Evolutionary conservation across 2,888 invertebrate species (phyloP).

Genomic region (Trachelus troglodyta): DNA sequence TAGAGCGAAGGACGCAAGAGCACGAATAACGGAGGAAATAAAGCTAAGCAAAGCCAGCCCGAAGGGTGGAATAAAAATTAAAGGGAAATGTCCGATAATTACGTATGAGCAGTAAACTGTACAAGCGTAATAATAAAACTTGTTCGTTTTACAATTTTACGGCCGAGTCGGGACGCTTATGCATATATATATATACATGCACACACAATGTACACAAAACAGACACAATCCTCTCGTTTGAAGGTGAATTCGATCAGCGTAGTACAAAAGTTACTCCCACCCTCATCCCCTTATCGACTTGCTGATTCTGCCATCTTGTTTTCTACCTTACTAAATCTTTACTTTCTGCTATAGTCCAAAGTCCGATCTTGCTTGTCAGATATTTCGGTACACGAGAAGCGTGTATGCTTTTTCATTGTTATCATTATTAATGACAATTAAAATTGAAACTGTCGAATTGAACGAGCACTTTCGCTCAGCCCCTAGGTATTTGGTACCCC

Average conservation of each 20-base stretch:
- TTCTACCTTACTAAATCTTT: neutral
- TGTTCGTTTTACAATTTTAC: constrained; percentile 36
- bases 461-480: neutral
- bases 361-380: neutral
- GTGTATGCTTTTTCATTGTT: neutral
- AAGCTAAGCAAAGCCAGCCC: constrained; percentile 35
- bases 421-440: too few relatives aligned
- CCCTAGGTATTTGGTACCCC: neutral
- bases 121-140: constrained; percentile 30
- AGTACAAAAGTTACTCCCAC: neutral
- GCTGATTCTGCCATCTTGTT: neutral
- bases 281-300: neutral
- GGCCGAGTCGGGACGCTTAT: constrained; percentile 17
- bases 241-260: neutral
- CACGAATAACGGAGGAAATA: constrained; percentile 42
- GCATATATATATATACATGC: neutral
- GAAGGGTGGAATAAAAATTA: constrained; percentile 34
- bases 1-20: constrained; percentile 30
- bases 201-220: neutral
- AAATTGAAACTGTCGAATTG: neutral
- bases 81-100: constrained; percentile 51
- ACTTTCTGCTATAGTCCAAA: neutral
- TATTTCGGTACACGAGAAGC: neutral
- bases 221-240: neutral
- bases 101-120: constrained; percentile 51